These are phyloP conservation scores for Leptarthrus brevirostris DNA, from an alignment of 2,888 invertebrate species.

Conservation along the genomic window DNA sequence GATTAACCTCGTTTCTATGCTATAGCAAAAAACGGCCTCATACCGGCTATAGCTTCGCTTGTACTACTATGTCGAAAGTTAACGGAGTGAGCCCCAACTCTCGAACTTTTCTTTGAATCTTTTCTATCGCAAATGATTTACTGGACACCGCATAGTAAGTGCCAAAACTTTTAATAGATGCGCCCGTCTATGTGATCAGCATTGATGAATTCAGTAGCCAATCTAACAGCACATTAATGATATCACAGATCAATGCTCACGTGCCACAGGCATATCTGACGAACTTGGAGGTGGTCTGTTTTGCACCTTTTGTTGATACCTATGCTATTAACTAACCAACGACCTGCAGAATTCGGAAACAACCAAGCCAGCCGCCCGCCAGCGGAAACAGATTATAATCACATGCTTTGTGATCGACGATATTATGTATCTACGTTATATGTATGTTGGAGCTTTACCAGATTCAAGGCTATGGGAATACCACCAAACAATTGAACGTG, in stretches of 20 bases:
- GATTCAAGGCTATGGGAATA: background rate
- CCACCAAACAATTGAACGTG: background rate
- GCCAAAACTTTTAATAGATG: constrained; percentile 22
- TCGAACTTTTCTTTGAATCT: too few species aligned
- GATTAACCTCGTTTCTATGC: too few species aligned
- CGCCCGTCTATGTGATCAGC: constrained; percentile 20
- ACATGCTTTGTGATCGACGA: background rate
- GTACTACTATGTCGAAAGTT: too few species aligned
- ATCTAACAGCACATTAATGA: background rate
- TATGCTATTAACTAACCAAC: background rate
- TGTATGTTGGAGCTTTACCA: too few species aligned
- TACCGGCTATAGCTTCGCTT: too few species aligned
- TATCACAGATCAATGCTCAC: background rate
- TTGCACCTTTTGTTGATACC: background rate
- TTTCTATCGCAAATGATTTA: too few species aligned
- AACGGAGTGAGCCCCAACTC: too few species aligned
- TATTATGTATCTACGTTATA: too few species aligned
- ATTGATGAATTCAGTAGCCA: background rate
- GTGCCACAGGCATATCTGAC: background rate
- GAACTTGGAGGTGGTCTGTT: background rate
- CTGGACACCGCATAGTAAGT: too few species aligned
- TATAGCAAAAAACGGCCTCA: too few species aligned
- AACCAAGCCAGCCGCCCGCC: background rate
- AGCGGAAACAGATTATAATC: constrained; percentile 12
- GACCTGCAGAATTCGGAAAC: constrained; percentile 9